Percentiles rank a stretch among this genome's conserved stretches.
Conservation (phyloP, 2,888 invertebrate genomes). For the Pherbina coryleti region DNA sequence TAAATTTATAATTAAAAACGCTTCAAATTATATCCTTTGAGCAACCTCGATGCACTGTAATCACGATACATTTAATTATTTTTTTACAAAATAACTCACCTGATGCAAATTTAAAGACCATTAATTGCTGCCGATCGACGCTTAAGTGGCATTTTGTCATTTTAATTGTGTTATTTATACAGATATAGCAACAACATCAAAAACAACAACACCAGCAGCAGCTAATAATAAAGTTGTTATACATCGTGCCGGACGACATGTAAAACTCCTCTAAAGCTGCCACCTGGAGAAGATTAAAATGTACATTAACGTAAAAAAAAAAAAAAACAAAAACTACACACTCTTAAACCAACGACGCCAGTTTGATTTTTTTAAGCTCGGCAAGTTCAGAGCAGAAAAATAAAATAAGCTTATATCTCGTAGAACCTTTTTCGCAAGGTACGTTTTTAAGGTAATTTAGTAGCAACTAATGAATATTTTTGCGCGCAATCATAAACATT, state of each 20-base stretch:
- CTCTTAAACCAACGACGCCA: not conserved
- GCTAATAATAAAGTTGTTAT: conserved; percentile 11
- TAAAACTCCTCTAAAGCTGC: not conserved
- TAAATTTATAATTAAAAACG: not conserved
- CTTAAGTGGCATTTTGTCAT: conserved; percentile 48
- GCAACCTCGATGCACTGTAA: not conserved
- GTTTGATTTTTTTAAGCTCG: not conserved
- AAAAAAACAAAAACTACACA: not conserved
- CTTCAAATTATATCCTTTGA: not conserved
- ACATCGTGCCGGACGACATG: not conserved
- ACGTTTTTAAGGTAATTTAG: not conserved
- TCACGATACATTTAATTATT: no score
- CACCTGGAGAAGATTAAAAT: not conserved
- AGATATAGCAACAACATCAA: conserved; percentile 26
- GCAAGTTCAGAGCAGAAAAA: not conserved
- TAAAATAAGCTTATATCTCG: not conserved
- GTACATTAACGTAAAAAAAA: not conserved
- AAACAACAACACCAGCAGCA: not conserved
- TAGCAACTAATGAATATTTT: not conserved
- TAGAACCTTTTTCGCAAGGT: not conserved
- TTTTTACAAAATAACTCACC: no score
- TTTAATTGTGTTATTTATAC: conserved; percentile 50
- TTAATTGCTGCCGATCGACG: not conserved
- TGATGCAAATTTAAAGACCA: no score
- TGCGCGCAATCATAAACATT: not conserved